A percentile compares a stretch with the other conserved stretches of the same genome.
These are phyloP conservation scores for Vulpes ferrilata DNA, from an alignment of 2,113 vertebrate species.

Conservation along the genomic window DNA sequence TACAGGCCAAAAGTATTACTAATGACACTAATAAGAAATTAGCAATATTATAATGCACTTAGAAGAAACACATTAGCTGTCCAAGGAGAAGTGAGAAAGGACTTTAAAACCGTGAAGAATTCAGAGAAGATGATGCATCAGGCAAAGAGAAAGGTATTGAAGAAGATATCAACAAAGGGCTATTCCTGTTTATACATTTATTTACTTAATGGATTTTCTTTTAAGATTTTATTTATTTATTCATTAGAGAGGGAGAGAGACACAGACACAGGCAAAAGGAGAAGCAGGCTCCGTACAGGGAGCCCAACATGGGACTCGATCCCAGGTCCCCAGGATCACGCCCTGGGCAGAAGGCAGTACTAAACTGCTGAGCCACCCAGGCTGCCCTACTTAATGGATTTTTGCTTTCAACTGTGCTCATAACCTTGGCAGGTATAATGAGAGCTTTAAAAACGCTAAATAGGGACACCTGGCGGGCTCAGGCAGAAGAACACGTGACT, in stretches of 20 bases:
- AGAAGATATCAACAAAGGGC: not conserved
- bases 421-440: not conserved
- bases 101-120: not conserved
- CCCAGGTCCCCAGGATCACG: no score
- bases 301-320: no score
- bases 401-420: not conserved
- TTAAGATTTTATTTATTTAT: no score
- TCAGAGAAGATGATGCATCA: not conserved
- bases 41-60: not conserved
- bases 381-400: not conserved
- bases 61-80: constrained; percentile 23
- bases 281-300: no score
- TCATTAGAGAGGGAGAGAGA: no score
- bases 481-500: not conserved
- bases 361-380: no score
- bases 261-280: no score
- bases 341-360: no score
- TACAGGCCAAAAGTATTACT: not conserved
- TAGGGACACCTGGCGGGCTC: not conserved
- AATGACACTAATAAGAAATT: not conserved
- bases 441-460: not conserved
- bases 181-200: not conserved
- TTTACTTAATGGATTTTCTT: constrained; percentile 3
- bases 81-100: not conserved
- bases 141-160: not conserved